A percentile compares a stretch with the other conserved stretches of the same genome.
These are phyloP conservation scores for Ailuropoda melanoleuca DNA, from an alignment of 2,113 vertebrate species.

Conservation along the genomic window DNA sequence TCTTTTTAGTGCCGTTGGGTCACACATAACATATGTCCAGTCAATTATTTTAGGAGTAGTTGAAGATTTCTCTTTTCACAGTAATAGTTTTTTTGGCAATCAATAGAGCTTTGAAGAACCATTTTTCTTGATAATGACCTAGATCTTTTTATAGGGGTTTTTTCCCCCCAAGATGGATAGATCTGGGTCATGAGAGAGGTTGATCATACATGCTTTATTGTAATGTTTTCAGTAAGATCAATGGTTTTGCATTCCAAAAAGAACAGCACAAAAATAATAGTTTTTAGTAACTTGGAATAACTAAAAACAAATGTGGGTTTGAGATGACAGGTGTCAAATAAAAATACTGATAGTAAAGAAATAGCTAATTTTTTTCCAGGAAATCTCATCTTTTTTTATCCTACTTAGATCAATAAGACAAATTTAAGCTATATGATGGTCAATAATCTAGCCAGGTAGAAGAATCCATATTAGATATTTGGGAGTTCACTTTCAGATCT, in stretches of 20 bases:
- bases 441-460: constrained; percentile 62
- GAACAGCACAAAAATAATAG: constrained; percentile 49
- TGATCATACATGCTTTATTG: constrained; percentile 33
- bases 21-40: constrained; percentile 76
- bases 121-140: constrained; percentile 72
- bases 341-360: constrained; percentile 69
- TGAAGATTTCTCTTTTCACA: constrained; percentile 73
- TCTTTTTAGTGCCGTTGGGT: constrained; percentile 68
- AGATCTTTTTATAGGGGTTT: constrained; percentile 43
- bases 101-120: constrained; percentile 72
- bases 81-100: constrained; percentile 78
- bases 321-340: constrained; percentile 66
- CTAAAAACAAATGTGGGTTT: constrained; percentile 57
- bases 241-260: constrained; percentile 53
- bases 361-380: constrained; percentile 60
- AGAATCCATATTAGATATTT: constrained; percentile 52
- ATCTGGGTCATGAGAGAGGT: constrained; percentile 36
- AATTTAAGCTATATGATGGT: constrained; percentile 51
- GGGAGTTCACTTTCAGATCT: constrained; percentile 55
- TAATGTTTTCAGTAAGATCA: constrained; percentile 56
- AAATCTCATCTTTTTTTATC: constrained; percentile 72
- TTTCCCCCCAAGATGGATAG: constrained; percentile 4
- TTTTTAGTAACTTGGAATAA: constrained; percentile 53
- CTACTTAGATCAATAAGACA: constrained; percentile 63
- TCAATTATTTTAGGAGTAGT: constrained; percentile 76